These are phyloP conservation scores for Argynnis bischoffii DNA, from an alignment of 2,888 invertebrate genomes.

Conservation along the genomic window DNA sequence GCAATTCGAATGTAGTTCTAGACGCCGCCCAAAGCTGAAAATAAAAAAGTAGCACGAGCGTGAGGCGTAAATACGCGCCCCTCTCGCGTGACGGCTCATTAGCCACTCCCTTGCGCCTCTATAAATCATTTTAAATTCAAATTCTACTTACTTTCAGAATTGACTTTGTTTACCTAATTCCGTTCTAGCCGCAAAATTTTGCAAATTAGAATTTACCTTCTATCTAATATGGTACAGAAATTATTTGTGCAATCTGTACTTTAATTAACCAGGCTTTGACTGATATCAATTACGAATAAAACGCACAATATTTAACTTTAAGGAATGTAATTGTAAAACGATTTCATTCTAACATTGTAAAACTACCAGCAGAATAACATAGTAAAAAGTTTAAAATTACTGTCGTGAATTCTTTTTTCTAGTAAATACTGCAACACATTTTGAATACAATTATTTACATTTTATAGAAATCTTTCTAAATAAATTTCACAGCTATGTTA, in stretches of 20 bases:
- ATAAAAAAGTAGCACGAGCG: conserved; percentile 61
- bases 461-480: conserved; percentile 2
- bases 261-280: too few relatives aligned
- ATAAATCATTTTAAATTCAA: conserved; percentile 83
- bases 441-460: conserved; percentile 24
- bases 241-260: too few relatives aligned
- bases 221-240: conserved; percentile 48
- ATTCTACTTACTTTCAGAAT: conserved; percentile 80
- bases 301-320: too few relatives aligned
- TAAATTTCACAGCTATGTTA: conserved; percentile 12
- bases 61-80: conserved; percentile 76
- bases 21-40: conserved; percentile 63
- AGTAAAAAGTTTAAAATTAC: not conserved
- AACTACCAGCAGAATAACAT: too few relatives aligned
- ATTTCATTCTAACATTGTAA: too few relatives aligned
- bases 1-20: conserved; percentile 43
- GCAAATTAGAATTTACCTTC: conserved; percentile 77
- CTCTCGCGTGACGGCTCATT: conserved; percentile 80
- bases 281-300: too few relatives aligned
- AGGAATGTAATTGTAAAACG: too few relatives aligned
- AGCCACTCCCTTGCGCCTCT: conserved; percentile 78
- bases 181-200: conserved; percentile 72
- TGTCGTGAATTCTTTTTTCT: not conserved
- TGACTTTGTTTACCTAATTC: conserved; percentile 79
- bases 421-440: conserved; percentile 28